Evolutionary conservation across 2,797 vertebrate genomes (phyloP).

Genomic region (Sparidentex hasta): DNA sequence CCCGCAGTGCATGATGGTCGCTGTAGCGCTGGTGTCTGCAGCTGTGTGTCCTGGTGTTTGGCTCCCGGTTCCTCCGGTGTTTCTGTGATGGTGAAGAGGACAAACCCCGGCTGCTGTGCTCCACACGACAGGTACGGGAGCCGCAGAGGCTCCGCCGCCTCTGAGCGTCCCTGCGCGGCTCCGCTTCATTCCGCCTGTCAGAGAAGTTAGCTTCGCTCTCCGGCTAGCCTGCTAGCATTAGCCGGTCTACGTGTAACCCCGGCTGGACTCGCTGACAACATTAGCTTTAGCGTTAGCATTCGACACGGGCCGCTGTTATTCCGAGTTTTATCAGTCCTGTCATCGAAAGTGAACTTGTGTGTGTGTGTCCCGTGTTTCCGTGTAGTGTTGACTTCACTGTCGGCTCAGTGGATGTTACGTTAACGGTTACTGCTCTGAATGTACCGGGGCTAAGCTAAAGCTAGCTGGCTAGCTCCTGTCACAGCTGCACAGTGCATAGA

Average conservation of each 20-base stretch:
- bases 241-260: conserved; percentile 74
- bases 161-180: neutral
- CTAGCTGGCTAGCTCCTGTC: conserved; percentile 41
- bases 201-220: neutral
- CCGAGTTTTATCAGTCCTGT: fast-evolving
- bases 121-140: conserved; percentile 74
- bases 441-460: conserved; percentile 18
- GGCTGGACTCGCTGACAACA: conserved; percentile 22
- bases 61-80: conserved; percentile 38
- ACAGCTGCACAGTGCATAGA: neutral
- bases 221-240: conserved; percentile 57
- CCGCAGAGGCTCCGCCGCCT: fast-evolving
- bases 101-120: conserved; percentile 59
- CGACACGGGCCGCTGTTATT: neutral
- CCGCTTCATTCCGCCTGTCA: neutral
- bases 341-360: fast-evolving
- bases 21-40: conserved; percentile 43
- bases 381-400: neutral
- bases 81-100: conserved; percentile 73
- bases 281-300: conserved; percentile 53
- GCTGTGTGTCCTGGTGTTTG: conserved; percentile 18
- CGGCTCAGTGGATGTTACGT: neutral
- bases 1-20: conserved; percentile 76
- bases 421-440: too few relatives aligned
- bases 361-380: too few relatives aligned